Evolutionary conservation across 1,140 invertebrate genomes (phyloP).

Genomic region (Drosophila setifemur): DNA sequence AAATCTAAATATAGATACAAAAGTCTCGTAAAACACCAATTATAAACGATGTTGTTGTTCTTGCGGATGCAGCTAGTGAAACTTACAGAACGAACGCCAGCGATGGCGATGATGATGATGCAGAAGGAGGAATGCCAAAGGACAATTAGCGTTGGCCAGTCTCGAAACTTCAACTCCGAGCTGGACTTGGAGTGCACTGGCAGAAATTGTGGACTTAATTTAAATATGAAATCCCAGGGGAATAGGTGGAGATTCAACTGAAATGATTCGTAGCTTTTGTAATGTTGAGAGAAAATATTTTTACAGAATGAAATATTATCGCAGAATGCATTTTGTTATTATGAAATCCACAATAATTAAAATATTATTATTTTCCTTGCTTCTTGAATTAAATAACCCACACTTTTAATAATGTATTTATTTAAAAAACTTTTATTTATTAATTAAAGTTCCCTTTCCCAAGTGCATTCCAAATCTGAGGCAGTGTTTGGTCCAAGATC

Average conservation of each 20-base stretch:
- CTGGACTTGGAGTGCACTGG: not conserved
- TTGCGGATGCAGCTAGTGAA: conserved; percentile 36
- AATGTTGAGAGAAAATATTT: too few relatives aligned
- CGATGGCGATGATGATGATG: conserved; percentile 55
- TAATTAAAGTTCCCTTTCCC: not conserved
- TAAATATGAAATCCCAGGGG: too few relatives aligned
- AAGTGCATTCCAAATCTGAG: not conserved
- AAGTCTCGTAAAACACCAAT: conserved; percentile 74
- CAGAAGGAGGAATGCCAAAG: conserved; percentile 74
- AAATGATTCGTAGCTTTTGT: too few relatives aligned
- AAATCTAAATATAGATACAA: conserved; percentile 75
- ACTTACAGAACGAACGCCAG: conserved; percentile 45
- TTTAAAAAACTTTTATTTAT: not conserved
- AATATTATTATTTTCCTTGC: too few relatives aligned
- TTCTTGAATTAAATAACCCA: too few relatives aligned
- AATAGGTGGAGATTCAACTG: too few relatives aligned
- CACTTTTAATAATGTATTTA: too few relatives aligned
- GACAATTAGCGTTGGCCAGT: conserved; percentile 68
- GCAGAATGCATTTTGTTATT: too few relatives aligned
- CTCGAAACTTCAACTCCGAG: conserved; percentile 37
- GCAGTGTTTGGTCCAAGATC: conserved; percentile 58
- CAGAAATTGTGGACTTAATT: too few relatives aligned
- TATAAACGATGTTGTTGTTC: conserved; percentile 62
- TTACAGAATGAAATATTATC: too few relatives aligned
- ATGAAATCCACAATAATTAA: too few relatives aligned